Evolutionary conservation across 2,113 vertebrate genomes (phyloP), one percentile per base, ranked within the genome.

Genomic region (Menura novaehollandiae): DNA sequence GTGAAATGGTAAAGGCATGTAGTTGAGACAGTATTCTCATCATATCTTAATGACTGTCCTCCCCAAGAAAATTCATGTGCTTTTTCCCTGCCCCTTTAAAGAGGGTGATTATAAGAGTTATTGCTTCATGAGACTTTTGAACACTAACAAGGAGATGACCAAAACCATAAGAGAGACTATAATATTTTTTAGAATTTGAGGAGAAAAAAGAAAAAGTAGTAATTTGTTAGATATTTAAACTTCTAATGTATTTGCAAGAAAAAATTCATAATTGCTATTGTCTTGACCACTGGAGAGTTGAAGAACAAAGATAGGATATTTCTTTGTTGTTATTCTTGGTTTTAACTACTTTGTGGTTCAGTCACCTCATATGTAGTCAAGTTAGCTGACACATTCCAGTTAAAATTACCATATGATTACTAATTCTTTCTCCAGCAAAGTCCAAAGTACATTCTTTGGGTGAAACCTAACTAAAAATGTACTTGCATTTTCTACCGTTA

Each of bases 101-200:
- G 66, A 94, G 49, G 56, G 67, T 49, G 17, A 89, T 78, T 75
- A 0, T 72, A 94, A 77, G 58, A 75, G 73, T 80, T 93, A 92
- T 84, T 85, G 92, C 83, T 83, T 77, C 93, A 76, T 74, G 56
- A 81, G 63, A 95, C 46, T 93, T 97, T 44, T 53, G 62, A 94
- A 97, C 95, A 93, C 91, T 97, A 98, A 86, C 4, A 15, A 84
- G 44, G 28, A 92, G 44, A 88, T 84, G 81, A 60, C n/a, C 24
- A 44, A 76, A 77, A 91, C 11, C 13, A 7, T 4, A 88, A 56
- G 33, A 39, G 15, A 76, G 6, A 84, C 47, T 72, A 13, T 1
- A 49, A 3, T 10, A 85, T 39, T 58, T 88, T 81, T 49, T 28
- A 74, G n/a, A 55, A 43, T 30, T 11, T 37, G 37, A 32, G 20